Conservation (phyloP, 2,113 vertebrate species). For the Apodemus sylvaticus region DNA sequence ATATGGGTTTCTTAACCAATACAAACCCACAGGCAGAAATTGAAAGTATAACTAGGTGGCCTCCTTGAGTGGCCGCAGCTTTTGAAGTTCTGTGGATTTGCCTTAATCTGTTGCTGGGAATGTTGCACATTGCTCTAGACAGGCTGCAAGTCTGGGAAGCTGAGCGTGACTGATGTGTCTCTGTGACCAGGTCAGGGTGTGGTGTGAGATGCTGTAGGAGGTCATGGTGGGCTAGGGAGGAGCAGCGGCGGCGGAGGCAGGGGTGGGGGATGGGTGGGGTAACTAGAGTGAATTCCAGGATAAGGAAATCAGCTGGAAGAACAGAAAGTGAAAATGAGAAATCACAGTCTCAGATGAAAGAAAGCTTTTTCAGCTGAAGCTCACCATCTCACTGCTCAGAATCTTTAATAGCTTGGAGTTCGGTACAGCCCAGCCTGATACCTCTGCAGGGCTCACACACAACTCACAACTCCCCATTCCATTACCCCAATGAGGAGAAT, state of each 20-base stretch:
- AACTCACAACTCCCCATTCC: background rate
- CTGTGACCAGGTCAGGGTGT: conserved; percentile 59
- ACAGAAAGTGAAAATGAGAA: background rate
- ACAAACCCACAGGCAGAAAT: conserved; percentile 42
- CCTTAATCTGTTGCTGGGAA: conserved; percentile 59
- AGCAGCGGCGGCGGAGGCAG: background rate
- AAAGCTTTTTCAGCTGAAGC: background rate
- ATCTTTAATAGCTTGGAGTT: background rate
- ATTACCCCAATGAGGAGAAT: background rate
- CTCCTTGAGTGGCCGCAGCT: conserved; percentile 30
- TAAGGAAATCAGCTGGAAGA: background rate
- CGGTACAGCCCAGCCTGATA: background rate
- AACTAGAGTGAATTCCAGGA: conserved; percentile 16
- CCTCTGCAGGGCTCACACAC: background rate
- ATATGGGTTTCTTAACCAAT: conserved; percentile 34
- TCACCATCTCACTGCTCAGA: background rate
- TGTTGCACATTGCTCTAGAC: conserved; percentile 40
- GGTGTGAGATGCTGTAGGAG: background rate
- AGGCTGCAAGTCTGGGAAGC: conserved; percentile 54
- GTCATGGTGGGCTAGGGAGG: background rate
- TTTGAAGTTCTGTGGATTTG: conserved; percentile 58
- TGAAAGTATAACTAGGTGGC: conserved; percentile 21
- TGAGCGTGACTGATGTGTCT: conserved; percentile 63
- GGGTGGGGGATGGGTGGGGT: too few relatives aligned
- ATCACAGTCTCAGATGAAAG: background rate